A percentile compares a stretch with the other conserved stretches of the same genome.
Conservation (phyloP, 2,797 vertebrate species). For the Characodon lateralis region DNA sequence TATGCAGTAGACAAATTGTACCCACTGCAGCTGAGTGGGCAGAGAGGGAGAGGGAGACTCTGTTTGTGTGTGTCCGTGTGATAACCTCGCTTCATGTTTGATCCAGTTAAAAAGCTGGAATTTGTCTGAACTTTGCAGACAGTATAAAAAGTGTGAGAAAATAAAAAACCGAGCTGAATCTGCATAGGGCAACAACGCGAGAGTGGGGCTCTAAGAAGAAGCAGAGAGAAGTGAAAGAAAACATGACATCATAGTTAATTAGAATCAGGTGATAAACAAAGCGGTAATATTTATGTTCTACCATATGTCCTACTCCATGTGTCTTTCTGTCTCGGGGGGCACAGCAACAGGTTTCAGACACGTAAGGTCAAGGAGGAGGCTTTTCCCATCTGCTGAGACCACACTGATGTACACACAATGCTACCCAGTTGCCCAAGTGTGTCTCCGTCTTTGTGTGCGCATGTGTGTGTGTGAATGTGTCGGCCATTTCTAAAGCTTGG, state of each 20-base stretch:
- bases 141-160: conserved; percentile 19
- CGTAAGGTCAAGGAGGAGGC: conserved; percentile 77
- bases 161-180: not conserved
- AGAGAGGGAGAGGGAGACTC: conserved; percentile 8
- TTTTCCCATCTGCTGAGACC: conserved; percentile 75
- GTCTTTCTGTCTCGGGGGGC: conserved; percentile 68
- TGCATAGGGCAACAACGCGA: conserved; percentile 13
- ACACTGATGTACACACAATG: conserved; percentile 65
- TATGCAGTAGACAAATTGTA: conserved; percentile 62
- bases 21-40: conserved; percentile 33
- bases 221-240: conserved; percentile 56
- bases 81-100: conserved; percentile 55
- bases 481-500: conserved; percentile 47
- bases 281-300: conserved; percentile 80
- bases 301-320: conserved; percentile 76
- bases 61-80: conserved; percentile 18
- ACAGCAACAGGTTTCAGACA: conserved; percentile 75
- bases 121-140: conserved; percentile 48
- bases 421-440: conserved; percentile 11
- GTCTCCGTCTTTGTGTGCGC: not conserved
- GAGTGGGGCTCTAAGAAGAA: conserved; percentile 39
- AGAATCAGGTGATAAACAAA: conserved; percentile 83
- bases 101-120: conserved; percentile 63
- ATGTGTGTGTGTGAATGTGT: conserved; percentile 7
- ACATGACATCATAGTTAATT: conserved; percentile 83